Percentiles rank a stretch among this genome's conserved stretches.
phyloP scores from a whole-genome alignment of 2,797 vertebrate species.

The Epinephelus coioides region DNA sequence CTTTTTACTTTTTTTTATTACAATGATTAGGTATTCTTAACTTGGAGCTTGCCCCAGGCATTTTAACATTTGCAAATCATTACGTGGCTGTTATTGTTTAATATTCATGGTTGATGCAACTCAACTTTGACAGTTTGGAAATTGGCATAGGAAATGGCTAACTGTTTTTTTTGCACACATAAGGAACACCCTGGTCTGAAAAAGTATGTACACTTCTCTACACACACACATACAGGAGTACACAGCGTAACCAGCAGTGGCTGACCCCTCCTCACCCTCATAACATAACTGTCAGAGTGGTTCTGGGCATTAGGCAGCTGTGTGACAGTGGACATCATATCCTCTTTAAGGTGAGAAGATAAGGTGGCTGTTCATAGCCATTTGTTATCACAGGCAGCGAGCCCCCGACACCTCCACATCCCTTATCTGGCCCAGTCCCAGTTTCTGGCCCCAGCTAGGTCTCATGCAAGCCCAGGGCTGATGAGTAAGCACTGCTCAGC shows the following conservation, averaged over 20 bases:
- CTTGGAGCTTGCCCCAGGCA: conserved; percentile 52
- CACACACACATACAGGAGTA: conserved; percentile 1
- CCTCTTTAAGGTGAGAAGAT: conserved; percentile 81
- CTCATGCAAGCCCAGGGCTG: conserved; percentile 61
- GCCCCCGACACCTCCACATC: conserved; percentile 72
- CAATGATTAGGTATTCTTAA: conserved; percentile 59
- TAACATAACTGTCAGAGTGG: conserved; percentile 61
- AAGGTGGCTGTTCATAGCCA: conserved; percentile 75
- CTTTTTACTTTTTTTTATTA: conserved; percentile 2
- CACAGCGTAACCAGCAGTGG: conserved; percentile 25
- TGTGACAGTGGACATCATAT: conserved; percentile 78
- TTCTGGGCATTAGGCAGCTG: conserved; percentile 62
- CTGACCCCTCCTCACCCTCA: conserved; percentile 57
- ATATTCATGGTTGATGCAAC: conserved; percentile 41
- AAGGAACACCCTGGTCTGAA: neutral
- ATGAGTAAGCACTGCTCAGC: conserved; percentile 79
- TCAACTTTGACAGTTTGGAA: conserved; percentile 33
- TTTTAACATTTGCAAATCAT: conserved; percentile 65
- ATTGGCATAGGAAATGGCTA: conserved; percentile 10
- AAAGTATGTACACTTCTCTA: neutral
- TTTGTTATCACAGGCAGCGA: conserved; percentile 73
- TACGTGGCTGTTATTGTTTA: conserved; percentile 45
- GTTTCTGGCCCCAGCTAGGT: conserved; percentile 37
- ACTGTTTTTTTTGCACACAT: conserved; percentile 1
- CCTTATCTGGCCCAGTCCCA: conserved; percentile 74